A percentile compares a stretch with the other conserved stretches of the same genome.
Conservation (phyloP, 2,113 vertebrate species). For the Sturnus vulgaris region DNA sequence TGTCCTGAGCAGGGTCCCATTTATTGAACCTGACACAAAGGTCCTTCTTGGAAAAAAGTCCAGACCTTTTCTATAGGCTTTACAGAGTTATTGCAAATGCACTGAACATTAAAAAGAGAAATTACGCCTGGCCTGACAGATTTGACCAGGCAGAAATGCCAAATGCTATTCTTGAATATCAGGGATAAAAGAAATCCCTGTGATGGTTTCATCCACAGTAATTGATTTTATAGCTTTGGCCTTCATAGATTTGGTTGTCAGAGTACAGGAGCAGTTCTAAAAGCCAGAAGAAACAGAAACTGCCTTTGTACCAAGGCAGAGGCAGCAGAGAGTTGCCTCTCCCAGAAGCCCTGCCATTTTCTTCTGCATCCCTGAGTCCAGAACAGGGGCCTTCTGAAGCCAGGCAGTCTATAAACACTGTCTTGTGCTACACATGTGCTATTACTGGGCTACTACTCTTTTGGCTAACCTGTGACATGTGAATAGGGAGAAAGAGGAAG, state of each 20-base stretch:
- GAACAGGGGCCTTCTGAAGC: neutral
- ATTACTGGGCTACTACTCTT: neutral
- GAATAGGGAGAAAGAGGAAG: neutral
- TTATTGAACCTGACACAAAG: neutral
- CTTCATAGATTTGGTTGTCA: neutral
- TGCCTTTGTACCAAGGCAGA: neutral
- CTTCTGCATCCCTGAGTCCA: neutral
- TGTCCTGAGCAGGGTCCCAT: neutral
- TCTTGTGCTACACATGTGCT: neutral
- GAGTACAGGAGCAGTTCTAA: neutral
- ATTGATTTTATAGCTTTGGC: neutral
- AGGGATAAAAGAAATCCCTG: neutral
- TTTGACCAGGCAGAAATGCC: neutral
- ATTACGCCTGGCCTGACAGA: neutral
- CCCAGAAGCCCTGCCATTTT: neutral
- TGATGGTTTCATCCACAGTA: neutral
- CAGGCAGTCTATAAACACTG: rapidly evolving
- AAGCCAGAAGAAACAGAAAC: neutral
- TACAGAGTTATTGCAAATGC: neutral
- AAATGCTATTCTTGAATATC: neutral
- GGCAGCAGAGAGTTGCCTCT: neutral
- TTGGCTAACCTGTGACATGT: neutral
- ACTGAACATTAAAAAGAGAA: neutral
- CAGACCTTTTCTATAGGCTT: neutral
- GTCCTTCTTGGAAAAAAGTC: neutral